Evolutionary conservation across 1,140 invertebrate genomes (phyloP), one percentile per base, ranked within the genome.

Genomic region (Diachasma alloeum): DNA sequence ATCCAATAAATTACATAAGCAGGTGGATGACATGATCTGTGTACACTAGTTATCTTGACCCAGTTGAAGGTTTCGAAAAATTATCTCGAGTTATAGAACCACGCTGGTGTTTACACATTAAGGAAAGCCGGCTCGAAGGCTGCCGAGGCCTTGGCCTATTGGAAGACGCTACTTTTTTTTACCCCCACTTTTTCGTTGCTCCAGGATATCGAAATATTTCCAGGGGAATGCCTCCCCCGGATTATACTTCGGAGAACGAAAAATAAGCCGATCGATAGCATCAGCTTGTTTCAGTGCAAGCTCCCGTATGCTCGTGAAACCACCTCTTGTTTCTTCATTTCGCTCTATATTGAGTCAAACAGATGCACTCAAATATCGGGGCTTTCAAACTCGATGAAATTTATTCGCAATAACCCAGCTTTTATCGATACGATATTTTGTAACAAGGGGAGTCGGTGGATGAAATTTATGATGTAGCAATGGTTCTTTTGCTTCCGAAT

Each of bases 1-100:
- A 74, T 74, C 73, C 73, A 74, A 74, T 74, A 74, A 74, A 74
- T 74, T 67, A 39, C 73, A 22, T 63, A 74, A 74, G 24, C 59
- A 26, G 24, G 24, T 63, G 24, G 11, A 26, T 63, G 19, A 63
- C 59, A 26, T 63, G 6, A 19, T 63, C 19, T 63, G 24, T 63
- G 19, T 31, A 63, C 19, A 63, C 19, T 13, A 2, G 24, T 63
- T 31, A 63, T 31, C 48, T 53, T 53, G 48, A 53, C 48, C 48
- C 48, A 53, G 19, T 63, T 63, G 24, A 26, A 19, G 59, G 59
- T 31, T 63, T 63, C 59, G 53, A 26, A 31, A 31, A 24, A 63
- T 63, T 63, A 63, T 63, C 19, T 4, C 24, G 19, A 24, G 48
- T 26, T 24, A 63, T 24, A 22, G 53, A 19, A 17, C 24, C 19